A percentile compares a stretch with the other conserved stretches of the same genome.
phyloP scores from a whole-genome alignment of 2,797 vertebrate genomes.

The Malacoraja senta region DNA sequence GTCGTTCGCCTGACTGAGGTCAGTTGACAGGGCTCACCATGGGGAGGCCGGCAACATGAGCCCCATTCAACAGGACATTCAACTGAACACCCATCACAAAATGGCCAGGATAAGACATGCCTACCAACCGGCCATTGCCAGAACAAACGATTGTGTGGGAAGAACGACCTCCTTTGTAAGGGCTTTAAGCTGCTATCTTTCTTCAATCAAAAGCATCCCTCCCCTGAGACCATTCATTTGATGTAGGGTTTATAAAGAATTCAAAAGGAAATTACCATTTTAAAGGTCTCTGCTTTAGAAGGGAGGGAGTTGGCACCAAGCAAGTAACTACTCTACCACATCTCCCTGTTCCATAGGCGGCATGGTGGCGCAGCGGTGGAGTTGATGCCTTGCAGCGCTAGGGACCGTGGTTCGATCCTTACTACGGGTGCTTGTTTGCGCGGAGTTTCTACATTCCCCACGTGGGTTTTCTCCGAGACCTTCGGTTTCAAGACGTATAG shows the following conservation, averaged over 20 bases:
- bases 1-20: no score
- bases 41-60: no score
- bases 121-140: not conserved
- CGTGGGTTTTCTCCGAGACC: no score
- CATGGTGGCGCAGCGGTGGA: no score
- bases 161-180: constrained; percentile 14
- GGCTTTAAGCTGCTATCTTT: constrained; percentile 4
- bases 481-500: no score
- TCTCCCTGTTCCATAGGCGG: no score
- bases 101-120: not conserved
- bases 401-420: no score
- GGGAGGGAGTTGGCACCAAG: not conserved
- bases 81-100: not conserved
- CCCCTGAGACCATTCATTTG: not conserved
- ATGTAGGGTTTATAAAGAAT: not conserved
- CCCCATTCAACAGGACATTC: no score
- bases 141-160: not conserved
- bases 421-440: no score
- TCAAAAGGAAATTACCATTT: constrained; percentile 15
- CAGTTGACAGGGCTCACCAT: no score
- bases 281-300: not conserved
- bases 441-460: no score
- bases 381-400: no score
- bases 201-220: not conserved
- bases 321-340: not conserved